Base-by-base conservation (phyloP, 1,140 invertebrate species). In the Cydia fagiglandana region DNA sequence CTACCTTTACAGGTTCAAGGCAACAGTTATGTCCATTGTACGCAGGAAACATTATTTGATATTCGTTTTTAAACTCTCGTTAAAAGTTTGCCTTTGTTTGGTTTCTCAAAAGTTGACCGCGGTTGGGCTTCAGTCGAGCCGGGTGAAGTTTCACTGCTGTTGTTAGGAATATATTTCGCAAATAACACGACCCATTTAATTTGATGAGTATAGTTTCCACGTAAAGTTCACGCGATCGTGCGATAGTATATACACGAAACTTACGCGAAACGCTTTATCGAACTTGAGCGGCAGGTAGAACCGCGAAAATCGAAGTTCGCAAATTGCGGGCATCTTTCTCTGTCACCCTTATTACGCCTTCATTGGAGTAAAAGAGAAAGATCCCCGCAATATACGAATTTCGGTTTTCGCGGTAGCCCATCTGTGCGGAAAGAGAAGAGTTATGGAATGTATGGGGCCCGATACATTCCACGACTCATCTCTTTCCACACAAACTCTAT, bases 21-120 rank as follows among this genome's bases (percentile, higher is more conserved):
- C 64, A 66, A 66, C 64, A 66, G 24, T 66, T 66, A 30, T 30
- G 12, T 30, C 24, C 24, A 24, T 24, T 66, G 12, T 50, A 50
- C 47, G 47, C 47, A 15, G 15, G 47, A 50, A 50, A 15, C 47
- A 13, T 41, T 50, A 15, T 50, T 50, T 50, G 47, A n/a, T 56
- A 56, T 56, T 56, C 53, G 53, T 38, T 68, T 70, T 70, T 70
- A 45, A 70, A 70, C 66, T 41, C 38, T 70, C 66, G 66, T 70
- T 70, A 70, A 70, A 70, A 70, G 66, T 70, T 70, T n/a, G 34
- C 12, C 38, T 70, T 20, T 70, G 66, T 70, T 70, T 70, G 66
- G 66, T 70, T 70, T 70, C 66, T 17, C 34, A 13, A 61, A 38
- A 70, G 66, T 70, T 70, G 13, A 9, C 45, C 17, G 34, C 34